These are phyloP conservation scores for Rhegmatorhina hoffmannsi DNA, from an alignment of 2,113 vertebrate genomes.

Conservation along the genomic window DNA sequence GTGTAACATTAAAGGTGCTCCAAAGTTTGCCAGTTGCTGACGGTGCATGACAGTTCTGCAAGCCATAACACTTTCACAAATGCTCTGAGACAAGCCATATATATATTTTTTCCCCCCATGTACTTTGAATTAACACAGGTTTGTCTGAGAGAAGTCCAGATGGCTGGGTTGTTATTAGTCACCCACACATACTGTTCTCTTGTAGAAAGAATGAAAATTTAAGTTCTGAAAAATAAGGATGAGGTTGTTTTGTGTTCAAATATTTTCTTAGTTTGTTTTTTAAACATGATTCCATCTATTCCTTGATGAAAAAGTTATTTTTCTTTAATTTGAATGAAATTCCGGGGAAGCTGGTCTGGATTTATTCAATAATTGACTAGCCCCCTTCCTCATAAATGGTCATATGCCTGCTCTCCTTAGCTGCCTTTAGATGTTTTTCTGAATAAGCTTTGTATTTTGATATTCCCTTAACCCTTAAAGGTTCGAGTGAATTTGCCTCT, in stretches of 20 bases:
- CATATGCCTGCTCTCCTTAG: not conserved
- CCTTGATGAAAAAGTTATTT: not conserved
- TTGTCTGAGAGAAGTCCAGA: conserved; percentile 7
- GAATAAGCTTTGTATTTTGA: not conserved
- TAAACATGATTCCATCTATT: not conserved
- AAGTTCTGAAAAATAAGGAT: not conserved
- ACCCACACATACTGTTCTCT: not conserved
- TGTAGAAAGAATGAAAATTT: not conserved
- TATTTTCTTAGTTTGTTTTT: not conserved
- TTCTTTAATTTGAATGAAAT: not conserved
- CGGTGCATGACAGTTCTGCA: conserved; percentile 31
- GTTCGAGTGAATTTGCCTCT: not conserved
- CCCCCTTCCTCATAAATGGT: not conserved
- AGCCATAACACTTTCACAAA: conserved; percentile 33
- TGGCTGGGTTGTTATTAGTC: conserved; percentile 1
- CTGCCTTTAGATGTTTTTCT: not conserved
- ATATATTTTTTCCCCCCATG: not conserved
- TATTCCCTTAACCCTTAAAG: conserved; percentile 16
- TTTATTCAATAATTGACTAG: not conserved
- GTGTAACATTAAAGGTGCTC: conserved; percentile 53
- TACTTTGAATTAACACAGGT: conserved; percentile 1
- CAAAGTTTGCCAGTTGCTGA: conserved; percentile 51
- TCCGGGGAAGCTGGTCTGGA: not conserved
- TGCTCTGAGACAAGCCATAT: not conserved
- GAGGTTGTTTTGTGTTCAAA: not conserved